Percentiles rank a stretch among this genome's conserved stretches.
Evolutionary conservation across 2,113 vertebrate species (phyloP).

Genomic region (Sardina pilchardus): DNA sequence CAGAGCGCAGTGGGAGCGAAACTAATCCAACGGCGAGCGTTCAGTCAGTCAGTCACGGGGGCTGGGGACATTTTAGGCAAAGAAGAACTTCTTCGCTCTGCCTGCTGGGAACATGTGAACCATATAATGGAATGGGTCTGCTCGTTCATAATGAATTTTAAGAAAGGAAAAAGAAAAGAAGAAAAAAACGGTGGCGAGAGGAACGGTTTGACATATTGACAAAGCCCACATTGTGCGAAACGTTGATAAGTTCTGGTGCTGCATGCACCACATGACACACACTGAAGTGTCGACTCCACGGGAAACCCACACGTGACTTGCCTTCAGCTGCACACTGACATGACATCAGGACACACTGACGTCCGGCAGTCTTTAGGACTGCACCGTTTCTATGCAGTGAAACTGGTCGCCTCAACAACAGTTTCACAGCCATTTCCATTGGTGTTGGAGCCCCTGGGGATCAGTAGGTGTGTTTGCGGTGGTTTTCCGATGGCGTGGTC

Average conservation of each 20-base stretch:
- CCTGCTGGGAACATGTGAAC: background rate
- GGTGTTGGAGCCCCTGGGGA: too few relatives aligned
- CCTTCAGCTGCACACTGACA: too few relatives aligned
- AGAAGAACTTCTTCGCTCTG: background rate
- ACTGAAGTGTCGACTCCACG: background rate
- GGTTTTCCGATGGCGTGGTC: background rate
- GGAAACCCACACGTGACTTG: too few relatives aligned
- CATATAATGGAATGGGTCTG: background rate
- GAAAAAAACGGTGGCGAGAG: background rate
- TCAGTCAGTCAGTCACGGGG: background rate
- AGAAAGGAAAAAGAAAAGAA: background rate
- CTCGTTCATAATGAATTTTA: background rate
- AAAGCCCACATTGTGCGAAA: too few relatives aligned
- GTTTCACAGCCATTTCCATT: background rate
- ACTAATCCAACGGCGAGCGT: background rate
- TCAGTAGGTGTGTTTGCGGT: background rate
- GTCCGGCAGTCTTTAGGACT: too few relatives aligned
- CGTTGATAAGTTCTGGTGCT: too few relatives aligned
- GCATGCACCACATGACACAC: too few relatives aligned
- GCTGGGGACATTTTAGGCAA: background rate
- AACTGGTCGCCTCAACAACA: background rate
- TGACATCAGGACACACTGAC: background rate
- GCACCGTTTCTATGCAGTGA: background rate
- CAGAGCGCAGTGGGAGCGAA: background rate
- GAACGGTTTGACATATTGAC: background rate